A percentile compares a stretch with the other conserved stretches of the same genome.
phyloP scores from a whole-genome alignment of 2,113 vertebrate genomes.

The Turnix velox region DNA sequence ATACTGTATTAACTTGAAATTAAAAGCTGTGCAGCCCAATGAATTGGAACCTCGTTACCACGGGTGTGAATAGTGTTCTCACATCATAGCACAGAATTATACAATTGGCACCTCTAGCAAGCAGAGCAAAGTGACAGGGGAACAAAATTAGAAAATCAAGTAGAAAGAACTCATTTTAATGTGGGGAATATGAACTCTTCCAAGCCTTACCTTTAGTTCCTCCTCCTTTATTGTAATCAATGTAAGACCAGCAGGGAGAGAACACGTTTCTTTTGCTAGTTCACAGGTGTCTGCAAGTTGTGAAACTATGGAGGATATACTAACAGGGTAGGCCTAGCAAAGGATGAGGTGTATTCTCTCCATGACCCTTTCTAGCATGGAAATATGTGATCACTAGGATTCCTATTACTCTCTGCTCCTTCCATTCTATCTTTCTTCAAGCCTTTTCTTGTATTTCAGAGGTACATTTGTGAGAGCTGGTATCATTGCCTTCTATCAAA shows the following conservation, averaged over 20 bases:
- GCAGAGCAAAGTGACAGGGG: neutral
- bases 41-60: constrained; percentile 10
- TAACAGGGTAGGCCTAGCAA: neutral
- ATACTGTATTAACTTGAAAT: constrained; percentile 64
- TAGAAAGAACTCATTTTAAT: constrained; percentile 3
- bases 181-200: neutral
- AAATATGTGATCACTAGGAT: neutral
- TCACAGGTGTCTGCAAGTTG: neutral
- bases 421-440: neutral
- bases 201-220: neutral
- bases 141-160: neutral
- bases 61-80: neutral
- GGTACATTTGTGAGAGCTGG: neutral
- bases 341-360: neutral
- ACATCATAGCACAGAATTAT: neutral
- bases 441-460: neutral
- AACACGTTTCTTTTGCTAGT: neutral
- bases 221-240: constrained; percentile 15
- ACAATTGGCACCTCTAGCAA: constrained; percentile 3
- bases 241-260: constrained; percentile 2
- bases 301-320: neutral
- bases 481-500: neutral
- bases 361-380: neutral
- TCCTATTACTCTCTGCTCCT: neutral
- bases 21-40: constrained; percentile 43